These are phyloP conservation scores for Ormyrus labotus DNA, from an alignment of 2,888 invertebrate genomes.

Conservation along the genomic window DNA sequence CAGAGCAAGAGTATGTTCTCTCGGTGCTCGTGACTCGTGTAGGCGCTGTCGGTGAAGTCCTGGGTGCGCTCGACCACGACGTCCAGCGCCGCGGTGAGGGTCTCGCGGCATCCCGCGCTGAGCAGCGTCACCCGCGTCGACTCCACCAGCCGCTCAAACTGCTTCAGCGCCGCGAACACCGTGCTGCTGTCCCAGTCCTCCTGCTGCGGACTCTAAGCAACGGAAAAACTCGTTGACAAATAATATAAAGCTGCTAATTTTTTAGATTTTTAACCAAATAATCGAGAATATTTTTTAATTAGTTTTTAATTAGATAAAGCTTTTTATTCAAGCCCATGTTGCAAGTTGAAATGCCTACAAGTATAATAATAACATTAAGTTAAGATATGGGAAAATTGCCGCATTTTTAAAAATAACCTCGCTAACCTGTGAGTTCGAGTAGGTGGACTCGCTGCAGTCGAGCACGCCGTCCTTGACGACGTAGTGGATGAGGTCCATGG, in stretches of 20 bases:
- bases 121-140: constrained; percentile 89
- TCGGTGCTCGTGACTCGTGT: constrained; percentile 97
- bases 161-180: constrained; percentile 88
- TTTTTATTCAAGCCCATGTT: too few species aligned
- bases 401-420: not conserved
- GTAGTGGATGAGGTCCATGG: constrained; percentile 97
- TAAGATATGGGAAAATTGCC: not conserved
- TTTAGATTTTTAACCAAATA: too few species aligned
- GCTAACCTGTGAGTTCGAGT: constrained; percentile 74
- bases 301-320: too few species aligned
- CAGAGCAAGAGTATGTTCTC: constrained; percentile 94
- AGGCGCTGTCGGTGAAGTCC: constrained; percentile 99
- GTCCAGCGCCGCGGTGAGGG: constrained; percentile 91
- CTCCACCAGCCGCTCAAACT: constrained; percentile 90
- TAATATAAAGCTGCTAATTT: too few species aligned
- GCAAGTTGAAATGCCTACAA: too few species aligned
- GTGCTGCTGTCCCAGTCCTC: constrained; percentile 84
- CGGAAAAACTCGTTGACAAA: too few species aligned
- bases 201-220: constrained; percentile 74
- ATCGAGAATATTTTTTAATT: too few species aligned
- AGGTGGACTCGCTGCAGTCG: constrained; percentile 77
- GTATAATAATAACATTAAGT: too few species aligned
- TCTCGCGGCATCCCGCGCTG: constrained; percentile 83
- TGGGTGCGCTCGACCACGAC: constrained; percentile 95
- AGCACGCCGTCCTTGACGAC: constrained; percentile 97